phyloP scores from a whole-genome alignment of 2,797 vertebrate genomes.

The Loris lydekkerianus region DNA sequence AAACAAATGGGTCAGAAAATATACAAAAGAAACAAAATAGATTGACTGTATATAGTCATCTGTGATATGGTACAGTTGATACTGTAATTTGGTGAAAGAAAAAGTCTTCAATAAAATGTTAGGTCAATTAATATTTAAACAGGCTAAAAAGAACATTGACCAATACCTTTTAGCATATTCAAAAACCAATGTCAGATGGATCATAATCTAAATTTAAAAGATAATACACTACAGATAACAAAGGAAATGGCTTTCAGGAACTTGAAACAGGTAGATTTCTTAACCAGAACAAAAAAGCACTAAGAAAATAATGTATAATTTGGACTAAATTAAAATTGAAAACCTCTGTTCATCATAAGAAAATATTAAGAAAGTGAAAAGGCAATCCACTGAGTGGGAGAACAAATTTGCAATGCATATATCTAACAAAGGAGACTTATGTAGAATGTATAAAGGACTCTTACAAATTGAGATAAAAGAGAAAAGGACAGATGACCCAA shows the following conservation, averaged over 20 bases:
- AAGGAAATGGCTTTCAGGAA: not conserved
- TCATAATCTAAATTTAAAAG: conserved; percentile 50
- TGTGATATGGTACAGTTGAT: not conserved
- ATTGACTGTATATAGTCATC: not conserved
- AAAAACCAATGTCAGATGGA: not conserved
- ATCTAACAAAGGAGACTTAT: conserved; percentile 37
- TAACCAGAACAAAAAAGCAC: conserved; percentile 43
- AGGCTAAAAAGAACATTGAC: not conserved
- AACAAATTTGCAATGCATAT: conserved; percentile 68
- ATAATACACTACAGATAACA: conserved; percentile 11
- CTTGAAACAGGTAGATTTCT: conserved; percentile 33
- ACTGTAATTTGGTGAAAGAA: not conserved
- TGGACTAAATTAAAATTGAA: conserved; percentile 58
- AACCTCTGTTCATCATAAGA: conserved; percentile 57
- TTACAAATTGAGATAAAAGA: conserved; percentile 58
- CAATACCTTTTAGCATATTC: not conserved
- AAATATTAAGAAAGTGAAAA: conserved; percentile 56
- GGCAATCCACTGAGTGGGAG: conserved; percentile 33
- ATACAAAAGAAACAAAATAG: not conserved
- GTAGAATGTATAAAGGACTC: conserved; percentile 53
- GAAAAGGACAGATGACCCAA: not conserved
- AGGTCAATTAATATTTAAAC: conserved; percentile 20
- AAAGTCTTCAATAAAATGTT: not conserved
- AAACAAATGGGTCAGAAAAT: not conserved
- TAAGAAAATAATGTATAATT: conserved; percentile 56